These are phyloP conservation scores for Hirtodrosophila cameraria DNA, from an alignment of 2,888 invertebrate genomes.

Conservation along the genomic window DNA sequence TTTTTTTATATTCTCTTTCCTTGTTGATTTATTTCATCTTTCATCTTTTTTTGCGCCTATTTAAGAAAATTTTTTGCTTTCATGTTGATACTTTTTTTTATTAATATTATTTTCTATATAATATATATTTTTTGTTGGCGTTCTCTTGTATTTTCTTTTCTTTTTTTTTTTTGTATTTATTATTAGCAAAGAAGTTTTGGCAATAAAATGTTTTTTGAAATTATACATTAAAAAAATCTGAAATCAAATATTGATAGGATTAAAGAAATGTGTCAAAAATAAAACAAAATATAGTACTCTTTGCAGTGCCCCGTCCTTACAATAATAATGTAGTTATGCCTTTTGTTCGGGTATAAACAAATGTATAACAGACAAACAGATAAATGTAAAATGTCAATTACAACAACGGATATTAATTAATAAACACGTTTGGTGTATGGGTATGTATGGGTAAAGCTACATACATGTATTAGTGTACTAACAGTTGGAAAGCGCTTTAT, in stretches of 20 bases:
- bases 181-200: slow-evolving; percentile 81
- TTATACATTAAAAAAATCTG: slow-evolving; percentile 84
- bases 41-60: slow-evolving; percentile 71
- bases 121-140: slow-evolving; percentile 66
- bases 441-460: not conserved
- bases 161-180: slow-evolving; percentile 67
- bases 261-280: slow-evolving; percentile 79
- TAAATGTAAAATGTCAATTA: not conserved
- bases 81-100: slow-evolving; percentile 58
- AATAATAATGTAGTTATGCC: too few species aligned
- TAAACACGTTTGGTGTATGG: not conserved
- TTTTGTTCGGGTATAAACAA: not conserved
- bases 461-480: slow-evolving; percentile 5
- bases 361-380: slow-evolving; percentile 3
- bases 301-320: slow-evolving; percentile 14
- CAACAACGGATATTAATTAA: slow-evolving; percentile 11
- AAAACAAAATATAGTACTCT: slow-evolving; percentile 39
- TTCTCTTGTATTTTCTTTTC: slow-evolving; percentile 61
- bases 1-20: slow-evolving; percentile 50
- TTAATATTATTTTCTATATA: slow-evolving; percentile 57
- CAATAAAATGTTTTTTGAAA: slow-evolving; percentile 85
- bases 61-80: slow-evolving; percentile 62
- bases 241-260: slow-evolving; percentile 84
- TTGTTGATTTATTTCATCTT: slow-evolving; percentile 59
- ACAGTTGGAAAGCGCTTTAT: not conserved